Conservation (phyloP, 2,113 vertebrate genomes). For the Chaetops frenatus region DNA sequence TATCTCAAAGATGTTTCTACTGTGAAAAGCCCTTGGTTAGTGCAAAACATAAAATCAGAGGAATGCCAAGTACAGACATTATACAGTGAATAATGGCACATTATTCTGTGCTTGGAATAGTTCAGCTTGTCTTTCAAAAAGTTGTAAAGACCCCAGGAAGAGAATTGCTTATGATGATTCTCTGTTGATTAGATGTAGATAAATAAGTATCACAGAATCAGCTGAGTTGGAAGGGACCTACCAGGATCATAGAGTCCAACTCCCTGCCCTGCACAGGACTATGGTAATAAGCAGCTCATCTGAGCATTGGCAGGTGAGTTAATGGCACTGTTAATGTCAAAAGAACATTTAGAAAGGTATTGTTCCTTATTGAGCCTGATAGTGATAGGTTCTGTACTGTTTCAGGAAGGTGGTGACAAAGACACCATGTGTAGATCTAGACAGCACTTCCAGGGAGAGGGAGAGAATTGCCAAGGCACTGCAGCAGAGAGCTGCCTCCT, state of each 20-base stretch:
- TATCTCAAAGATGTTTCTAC: background rate
- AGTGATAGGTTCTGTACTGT: background rate
- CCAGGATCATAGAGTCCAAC: rapidly evolving
- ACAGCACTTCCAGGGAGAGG: background rate
- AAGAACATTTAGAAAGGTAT: background rate
- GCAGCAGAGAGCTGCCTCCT: background rate
- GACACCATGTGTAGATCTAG: background rate
- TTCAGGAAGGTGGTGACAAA: background rate
- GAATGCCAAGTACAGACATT: background rate
- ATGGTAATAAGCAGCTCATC: background rate
- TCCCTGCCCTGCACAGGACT: background rate
- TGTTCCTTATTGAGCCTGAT: background rate
- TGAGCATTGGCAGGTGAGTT: background rate
- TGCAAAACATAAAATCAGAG: background rate
- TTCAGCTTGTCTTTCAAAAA: background rate
- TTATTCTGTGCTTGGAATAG: background rate
- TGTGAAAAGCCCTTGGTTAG: background rate
- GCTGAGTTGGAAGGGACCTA: background rate
- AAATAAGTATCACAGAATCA: background rate
- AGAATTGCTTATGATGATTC: background rate
- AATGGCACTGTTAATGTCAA: background rate
- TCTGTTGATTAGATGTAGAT: background rate
- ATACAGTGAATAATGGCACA: background rate
- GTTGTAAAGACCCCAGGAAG: background rate
- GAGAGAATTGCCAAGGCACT: background rate